Evolutionary conservation across 2,113 vertebrate species (phyloP).

Genomic region (Stictonetta naevosa): DNA sequence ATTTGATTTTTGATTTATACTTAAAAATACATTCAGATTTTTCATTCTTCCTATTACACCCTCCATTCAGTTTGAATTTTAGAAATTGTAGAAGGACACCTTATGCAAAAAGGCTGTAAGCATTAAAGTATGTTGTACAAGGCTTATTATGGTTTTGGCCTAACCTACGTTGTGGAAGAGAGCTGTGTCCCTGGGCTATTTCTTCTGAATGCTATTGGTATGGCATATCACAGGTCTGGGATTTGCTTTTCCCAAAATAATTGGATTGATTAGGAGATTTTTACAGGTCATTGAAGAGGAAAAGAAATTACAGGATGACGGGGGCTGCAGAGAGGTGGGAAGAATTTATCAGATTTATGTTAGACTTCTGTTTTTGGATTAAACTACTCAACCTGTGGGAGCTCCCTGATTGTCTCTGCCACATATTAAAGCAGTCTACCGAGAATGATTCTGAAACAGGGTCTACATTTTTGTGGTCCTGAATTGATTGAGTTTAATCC

Average conservation of each 20-base stretch:
- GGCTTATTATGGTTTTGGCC: neutral
- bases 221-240: neutral
- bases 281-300: neutral
- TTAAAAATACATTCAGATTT: neutral
- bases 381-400: neutral
- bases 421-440: neutral
- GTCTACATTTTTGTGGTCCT: neutral
- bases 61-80: neutral
- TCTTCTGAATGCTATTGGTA: neutral
- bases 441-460: neutral
- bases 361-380: neutral
- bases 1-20: neutral
- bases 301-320: neutral
- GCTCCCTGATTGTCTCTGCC: neutral
- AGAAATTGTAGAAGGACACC: neutral
- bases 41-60: neutral
- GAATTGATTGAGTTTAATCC: neutral
- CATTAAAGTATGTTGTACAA: neutral
- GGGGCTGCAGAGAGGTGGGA: fast-evolving
- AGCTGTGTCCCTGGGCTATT: neutral
- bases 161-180: neutral
- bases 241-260: neutral
- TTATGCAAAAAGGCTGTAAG: neutral
- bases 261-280: fast-evolving
- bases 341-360: neutral